phyloP scores from a whole-genome alignment of 2,797 vertebrate genomes.

The Mormyrus hasselquistii region DNA sequence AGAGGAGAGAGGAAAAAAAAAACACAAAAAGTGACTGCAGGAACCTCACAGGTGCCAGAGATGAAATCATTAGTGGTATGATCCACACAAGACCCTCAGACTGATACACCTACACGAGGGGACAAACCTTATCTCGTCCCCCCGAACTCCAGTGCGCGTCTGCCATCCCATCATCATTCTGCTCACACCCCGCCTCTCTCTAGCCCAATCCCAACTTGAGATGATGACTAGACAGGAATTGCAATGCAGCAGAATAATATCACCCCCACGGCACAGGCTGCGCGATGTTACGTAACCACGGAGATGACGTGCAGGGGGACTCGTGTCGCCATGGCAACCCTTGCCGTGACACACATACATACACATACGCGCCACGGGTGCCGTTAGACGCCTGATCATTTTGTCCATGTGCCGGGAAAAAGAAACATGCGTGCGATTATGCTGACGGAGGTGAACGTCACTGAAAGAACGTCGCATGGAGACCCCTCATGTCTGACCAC shows the following conservation, averaged over 20 bases:
- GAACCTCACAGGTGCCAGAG: background rate
- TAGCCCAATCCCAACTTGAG: background rate
- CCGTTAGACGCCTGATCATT: background rate
- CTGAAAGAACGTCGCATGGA: background rate
- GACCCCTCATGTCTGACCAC: background rate
- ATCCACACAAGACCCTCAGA: background rate
- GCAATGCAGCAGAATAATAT: background rate
- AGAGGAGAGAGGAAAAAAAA: background rate
- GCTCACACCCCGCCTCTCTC: background rate
- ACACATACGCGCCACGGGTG: background rate
- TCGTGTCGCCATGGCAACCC: background rate
- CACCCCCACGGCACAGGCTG: background rate
- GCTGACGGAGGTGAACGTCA: background rate
- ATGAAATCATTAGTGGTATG: background rate
- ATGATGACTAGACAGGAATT: conserved; percentile 1
- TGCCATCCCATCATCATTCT: conserved; percentile 5
- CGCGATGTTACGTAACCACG: background rate
- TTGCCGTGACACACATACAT: background rate
- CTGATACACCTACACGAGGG: background rate
- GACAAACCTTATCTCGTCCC: background rate
- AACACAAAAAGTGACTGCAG: background rate
- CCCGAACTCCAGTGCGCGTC: background rate
- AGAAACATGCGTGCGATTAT: background rate
- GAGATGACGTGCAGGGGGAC: background rate
- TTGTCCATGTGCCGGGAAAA: background rate